Evolutionary conservation across 2,888 invertebrate species (phyloP), one percentile per base, ranked within the genome.

Genomic region (Biston betularia): DNA sequence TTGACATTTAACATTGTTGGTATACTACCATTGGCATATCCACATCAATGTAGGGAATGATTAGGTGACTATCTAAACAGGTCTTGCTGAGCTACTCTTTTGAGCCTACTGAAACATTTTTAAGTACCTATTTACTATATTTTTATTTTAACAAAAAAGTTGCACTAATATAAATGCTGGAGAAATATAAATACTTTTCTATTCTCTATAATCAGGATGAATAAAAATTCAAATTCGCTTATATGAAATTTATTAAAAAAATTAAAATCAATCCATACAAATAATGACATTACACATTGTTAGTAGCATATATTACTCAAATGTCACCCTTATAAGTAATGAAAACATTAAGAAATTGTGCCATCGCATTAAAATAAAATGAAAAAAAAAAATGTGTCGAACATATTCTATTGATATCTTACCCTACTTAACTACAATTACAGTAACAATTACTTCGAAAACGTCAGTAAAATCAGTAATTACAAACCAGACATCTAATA

Each of bases 241-340:
- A 86, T 74, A 85, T 85, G 81, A 40, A 88, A 89, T 92, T 93
- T 91, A 89, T 89, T 89, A 81, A 86, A 85, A 63, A 91, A 92
- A 88, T 87, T 82, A 87, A 91, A 92, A 90, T 90, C 89, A 91
- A 90, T 89, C 86, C 85, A 88, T 89, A 90, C 86, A 89, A 90
- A 87, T 88, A 87, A 38, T 89, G 72, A 84, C 83, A 83, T 85
- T 85, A 85, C 80, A 80, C 58, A 76, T 77, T 83, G 86, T 92
- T 92, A 90, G 89, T 90, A 86, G 74, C 83, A 83, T 74, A 70
- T 73, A 73, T 73, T 79, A 77, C 76, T 77, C 74, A 73, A 76
- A 89, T 88, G 89, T 91, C 91, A 89, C 88, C 78, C 83, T 85
- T 84, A 86, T 75, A 80, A 70, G 73, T 86, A 87, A 86, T 85